Percentiles rank a stretch among this genome's conserved stretches.
phyloP scores from a whole-genome alignment of 2,888 invertebrate species.

The Meteorus cinctellus region DNA sequence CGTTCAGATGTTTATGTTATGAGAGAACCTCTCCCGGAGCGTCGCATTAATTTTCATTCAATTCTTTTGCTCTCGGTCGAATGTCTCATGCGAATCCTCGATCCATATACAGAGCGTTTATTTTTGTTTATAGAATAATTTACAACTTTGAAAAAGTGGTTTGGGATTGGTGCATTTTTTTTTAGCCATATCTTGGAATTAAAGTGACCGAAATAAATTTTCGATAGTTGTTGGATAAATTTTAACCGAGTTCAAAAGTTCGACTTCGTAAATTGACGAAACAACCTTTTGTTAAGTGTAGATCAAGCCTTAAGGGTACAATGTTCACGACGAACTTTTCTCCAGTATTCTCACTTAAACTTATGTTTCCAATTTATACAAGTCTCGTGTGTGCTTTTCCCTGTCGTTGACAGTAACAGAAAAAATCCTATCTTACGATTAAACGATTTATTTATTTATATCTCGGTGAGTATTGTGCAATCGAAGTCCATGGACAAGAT shows the following conservation, averaged over 20 bases:
- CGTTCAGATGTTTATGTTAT: not conserved
- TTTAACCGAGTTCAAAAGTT: slow-evolving; percentile 8
- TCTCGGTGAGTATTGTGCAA: not conserved
- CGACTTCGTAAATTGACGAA: slow-evolving; percentile 27
- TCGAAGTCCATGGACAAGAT: not conserved
- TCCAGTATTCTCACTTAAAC: slow-evolving; percentile 15
- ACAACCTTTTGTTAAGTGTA: slow-evolving; percentile 10
- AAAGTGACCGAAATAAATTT: slow-evolving; percentile 7
- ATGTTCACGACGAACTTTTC: not conserved
- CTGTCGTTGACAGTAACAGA: not conserved
- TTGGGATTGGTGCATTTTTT: not conserved
- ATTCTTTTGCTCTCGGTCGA: too few relatives aligned
- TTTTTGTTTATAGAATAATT: not conserved
- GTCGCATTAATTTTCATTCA: too few relatives aligned
- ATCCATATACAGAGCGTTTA: not conserved
- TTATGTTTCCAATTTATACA: slow-evolving; percentile 12
- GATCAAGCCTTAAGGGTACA: slow-evolving; percentile 1
- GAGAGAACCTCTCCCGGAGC: too few relatives aligned
- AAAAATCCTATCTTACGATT: slow-evolving; percentile 11
- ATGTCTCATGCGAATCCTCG: not conserved
- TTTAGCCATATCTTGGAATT: slow-evolving; percentile 26
- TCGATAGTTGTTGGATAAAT: slow-evolving; percentile 30
- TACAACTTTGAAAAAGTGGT: not conserved
- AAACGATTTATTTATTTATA: slow-evolving; percentile 31
- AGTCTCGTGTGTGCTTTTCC: slow-evolving; percentile 13